Percentiles rank a stretch among this genome's conserved stretches.
Evolutionary conservation across 2,888 invertebrate species (phyloP).

Genomic region (Pachycephus smyrnensis): DNA sequence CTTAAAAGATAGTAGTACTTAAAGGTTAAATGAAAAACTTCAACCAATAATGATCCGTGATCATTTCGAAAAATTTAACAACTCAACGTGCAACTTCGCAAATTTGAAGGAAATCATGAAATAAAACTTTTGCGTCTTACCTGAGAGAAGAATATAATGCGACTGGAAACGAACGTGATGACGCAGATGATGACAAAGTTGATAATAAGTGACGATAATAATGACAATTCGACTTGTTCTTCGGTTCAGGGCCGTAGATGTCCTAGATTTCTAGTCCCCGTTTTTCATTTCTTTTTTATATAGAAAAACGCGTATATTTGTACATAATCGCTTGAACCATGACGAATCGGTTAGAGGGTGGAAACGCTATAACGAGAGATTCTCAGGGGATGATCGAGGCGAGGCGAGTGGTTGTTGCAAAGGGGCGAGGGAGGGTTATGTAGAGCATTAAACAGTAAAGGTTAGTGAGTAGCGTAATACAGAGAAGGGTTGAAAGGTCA

Average conservation of each 20-base stretch:
- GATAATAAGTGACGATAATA: slow-evolving; percentile 22
- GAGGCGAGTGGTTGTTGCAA: background rate
- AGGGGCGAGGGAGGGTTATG: background rate
- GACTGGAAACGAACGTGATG: background rate
- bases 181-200: slow-evolving; percentile 3
- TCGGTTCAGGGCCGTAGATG: background rate
- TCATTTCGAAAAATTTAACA: background rate
- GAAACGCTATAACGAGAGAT: background rate
- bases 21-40: background rate
- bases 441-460: background rate
- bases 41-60: background rate
- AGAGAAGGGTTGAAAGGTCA: background rate
- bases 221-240: slow-evolving; percentile 4
- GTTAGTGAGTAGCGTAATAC: background rate
- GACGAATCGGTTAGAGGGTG: background rate
- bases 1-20: background rate
- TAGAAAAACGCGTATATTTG: background rate
- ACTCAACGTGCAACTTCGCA: background rate
- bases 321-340: background rate
- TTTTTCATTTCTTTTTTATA: slow-evolving; percentile 4
- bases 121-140: background rate
- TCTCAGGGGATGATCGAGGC: background rate
- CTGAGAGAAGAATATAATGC: background rate
- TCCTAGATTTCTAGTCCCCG: slow-evolving; percentile 11
- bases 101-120: background rate